Evolutionary conservation across 2,797 vertebrate genomes (phyloP), one percentile per base, ranked within the genome.

Genomic region (Odontamblyopus rebecca): DNA sequence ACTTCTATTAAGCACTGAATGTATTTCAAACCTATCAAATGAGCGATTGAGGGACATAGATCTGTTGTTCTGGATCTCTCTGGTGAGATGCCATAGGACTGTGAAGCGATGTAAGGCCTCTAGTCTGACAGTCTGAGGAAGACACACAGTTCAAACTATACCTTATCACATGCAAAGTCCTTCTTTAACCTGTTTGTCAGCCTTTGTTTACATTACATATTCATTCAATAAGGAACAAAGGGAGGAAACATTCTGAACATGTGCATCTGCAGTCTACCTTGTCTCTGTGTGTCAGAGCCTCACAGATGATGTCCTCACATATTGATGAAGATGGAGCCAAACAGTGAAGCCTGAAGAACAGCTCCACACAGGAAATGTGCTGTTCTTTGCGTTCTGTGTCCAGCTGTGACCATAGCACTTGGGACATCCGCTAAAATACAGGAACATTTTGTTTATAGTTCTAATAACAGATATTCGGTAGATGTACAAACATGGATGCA

Each of bases 261-360:
- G n/a, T 54, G 53, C 60, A 57, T 38, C 4, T 1, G 23, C 29
- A 19, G 30, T 71, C 53, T 53, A 97, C 98, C 93, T 99, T 98
- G 86, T 99, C 95, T 41, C 84, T 88, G 86, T 97, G 93, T 83
- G 96, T 68, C 5, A 99, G 92, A 0, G 96, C 94, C 0, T 96
- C 95, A 86, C 97, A 98, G 89, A 99, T 95, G 80, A 99, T 97
- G 83, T 99, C 97, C 82, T 99, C 98, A 2, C 98, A 99, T 91
- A 98, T 93, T 76, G 86, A 95, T 11, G 96, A 93, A 0, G 97
- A 95, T 0, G 98, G 98, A 67, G 98, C 96, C 89, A 99, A 90
- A 91, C 97, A 98, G 89, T 99, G 98, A 18, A 99, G 94, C 61
- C 95, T 93, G 86, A 97, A 98, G 88, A 98, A 99, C 18, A 99